Percentiles rank a stretch among this genome's conserved stretches.
Conservation (phyloP, 2,888 invertebrate species). For the Schrankia costaestrigalis region DNA sequence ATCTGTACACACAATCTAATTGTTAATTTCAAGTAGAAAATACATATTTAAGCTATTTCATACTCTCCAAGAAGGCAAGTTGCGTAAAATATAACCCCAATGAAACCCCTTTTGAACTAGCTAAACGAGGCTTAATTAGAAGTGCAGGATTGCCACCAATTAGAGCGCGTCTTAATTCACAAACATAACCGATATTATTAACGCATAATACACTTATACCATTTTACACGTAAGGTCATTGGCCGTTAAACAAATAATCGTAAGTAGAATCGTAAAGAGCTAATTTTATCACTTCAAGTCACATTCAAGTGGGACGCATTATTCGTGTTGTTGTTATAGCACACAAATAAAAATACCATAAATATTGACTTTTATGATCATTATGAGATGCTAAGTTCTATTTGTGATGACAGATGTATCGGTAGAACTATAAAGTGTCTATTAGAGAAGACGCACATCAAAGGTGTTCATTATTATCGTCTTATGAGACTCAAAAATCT, state of each 20-base stretch:
- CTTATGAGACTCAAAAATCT: no score
- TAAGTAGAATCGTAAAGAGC: conserved; percentile 50
- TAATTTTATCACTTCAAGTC: conserved; percentile 59
- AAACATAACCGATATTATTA: conserved; percentile 15
- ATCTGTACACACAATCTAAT: no score
- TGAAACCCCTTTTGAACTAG: conserved; percentile 13
- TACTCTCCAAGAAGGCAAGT: no score
- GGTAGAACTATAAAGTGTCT: no score
- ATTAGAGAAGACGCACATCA: no score
- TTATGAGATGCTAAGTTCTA: conserved; percentile 4
- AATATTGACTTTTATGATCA: conserved; percentile 37
- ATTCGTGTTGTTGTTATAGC: conserved; percentile 39
- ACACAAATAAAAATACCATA: conserved; percentile 37
- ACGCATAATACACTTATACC: conserved; percentile 17
- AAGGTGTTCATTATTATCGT: no score
- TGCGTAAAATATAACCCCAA: conserved; percentile 11
- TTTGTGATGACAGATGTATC: conserved; percentile 7
- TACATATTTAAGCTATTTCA: no score
- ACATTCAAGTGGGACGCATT: conserved; percentile 38
- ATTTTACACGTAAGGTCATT: conserved; percentile 18
- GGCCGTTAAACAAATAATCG: conserved; percentile 47
- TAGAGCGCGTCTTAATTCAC: conserved; percentile 23
- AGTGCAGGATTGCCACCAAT: conserved; percentile 17
- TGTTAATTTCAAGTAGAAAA: no score
- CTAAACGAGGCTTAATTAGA: conserved; percentile 18